phyloP scores from a whole-genome alignment of 2,888 invertebrate genomes.

The Heliconius ismenius region DNA sequence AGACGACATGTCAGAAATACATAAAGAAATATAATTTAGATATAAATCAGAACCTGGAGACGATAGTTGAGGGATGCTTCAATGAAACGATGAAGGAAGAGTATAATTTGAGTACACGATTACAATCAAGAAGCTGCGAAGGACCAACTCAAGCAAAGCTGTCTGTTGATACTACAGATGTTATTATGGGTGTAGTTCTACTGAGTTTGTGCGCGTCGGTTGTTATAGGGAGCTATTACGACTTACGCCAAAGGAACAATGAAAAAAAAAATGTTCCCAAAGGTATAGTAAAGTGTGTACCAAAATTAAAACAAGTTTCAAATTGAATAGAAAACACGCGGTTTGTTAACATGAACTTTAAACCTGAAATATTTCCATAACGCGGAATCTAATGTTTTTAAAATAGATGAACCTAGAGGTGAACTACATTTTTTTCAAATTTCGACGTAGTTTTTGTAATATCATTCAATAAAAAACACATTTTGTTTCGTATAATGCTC shows the following conservation, averaged over 20 bases:
- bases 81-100: constrained; percentile 5
- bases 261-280: background rate
- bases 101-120: constrained; percentile 7
- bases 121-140: background rate
- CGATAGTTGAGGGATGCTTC: constrained; percentile 13
- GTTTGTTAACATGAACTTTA: too few species aligned
- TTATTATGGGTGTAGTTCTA: background rate
- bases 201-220: background rate
- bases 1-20: constrained; percentile 6
- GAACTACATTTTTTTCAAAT: too few species aligned
- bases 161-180: background rate
- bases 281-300: background rate
- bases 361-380: too few species aligned
- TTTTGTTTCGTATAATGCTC: too few species aligned
- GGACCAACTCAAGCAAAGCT: background rate
- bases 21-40: background rate
- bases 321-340: too few species aligned
- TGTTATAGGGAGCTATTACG: background rate
- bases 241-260: background rate
- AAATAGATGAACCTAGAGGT: too few species aligned
- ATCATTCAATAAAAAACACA: too few species aligned
- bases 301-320: too few species aligned
- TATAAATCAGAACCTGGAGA: constrained; percentile 7
- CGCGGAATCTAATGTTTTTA: too few species aligned
- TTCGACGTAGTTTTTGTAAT: too few species aligned